Evolutionary conservation across 2,113 vertebrate species (phyloP), one percentile per base, ranked within the genome.

Genomic region (Leuciscus idus): DNA sequence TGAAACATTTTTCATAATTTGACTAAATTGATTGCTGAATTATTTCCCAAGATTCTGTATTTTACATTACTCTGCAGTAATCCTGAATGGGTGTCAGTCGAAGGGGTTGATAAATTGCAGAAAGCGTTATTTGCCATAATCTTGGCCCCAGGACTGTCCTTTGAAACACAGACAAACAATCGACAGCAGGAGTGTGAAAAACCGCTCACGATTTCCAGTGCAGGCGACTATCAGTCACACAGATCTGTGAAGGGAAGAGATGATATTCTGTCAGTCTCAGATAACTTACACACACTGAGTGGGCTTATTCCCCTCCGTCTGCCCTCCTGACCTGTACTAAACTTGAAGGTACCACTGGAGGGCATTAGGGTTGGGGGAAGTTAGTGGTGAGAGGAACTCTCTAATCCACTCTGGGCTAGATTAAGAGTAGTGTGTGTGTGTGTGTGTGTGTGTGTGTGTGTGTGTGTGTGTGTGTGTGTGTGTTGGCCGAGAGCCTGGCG

Each of bases 361-460:
- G 95, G 93, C 94, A 95, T 93, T 93, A 89, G 92, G 94, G 92
- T 94, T 91, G 91, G 90, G 92, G 89, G 91, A 93, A 92, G 94
- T 94, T 93, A 94, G 95, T 92, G 92, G 93, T 95, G 95, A 95
- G 93, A 95, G 92, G 92, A 95, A 92, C 92, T 94, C 93, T 62
- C 3, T 96, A 96, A 96, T 95, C 97, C 94, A 95, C 93, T 95
- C 94, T 87, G 95, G 94, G 93, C 91, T 93, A 95, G 95, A 96
- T 96, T 94, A 94, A 93, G 93, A 94, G 74, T 57, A 61, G 93
- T 52, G 64, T 89, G 93, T 93, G 92, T 77, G 94, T 92, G 89
- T 89, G 91, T 77, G 66, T 92, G 92, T 92, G 91, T 92, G 89
- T 89, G 91, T 77, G 66, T 92, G 92, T 92, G 91, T 92, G 92